Evolutionary conservation across 2,113 vertebrate genomes (phyloP), one percentile per base, ranked within the genome.

Genomic region (Cheirogaleus medius): DNA sequence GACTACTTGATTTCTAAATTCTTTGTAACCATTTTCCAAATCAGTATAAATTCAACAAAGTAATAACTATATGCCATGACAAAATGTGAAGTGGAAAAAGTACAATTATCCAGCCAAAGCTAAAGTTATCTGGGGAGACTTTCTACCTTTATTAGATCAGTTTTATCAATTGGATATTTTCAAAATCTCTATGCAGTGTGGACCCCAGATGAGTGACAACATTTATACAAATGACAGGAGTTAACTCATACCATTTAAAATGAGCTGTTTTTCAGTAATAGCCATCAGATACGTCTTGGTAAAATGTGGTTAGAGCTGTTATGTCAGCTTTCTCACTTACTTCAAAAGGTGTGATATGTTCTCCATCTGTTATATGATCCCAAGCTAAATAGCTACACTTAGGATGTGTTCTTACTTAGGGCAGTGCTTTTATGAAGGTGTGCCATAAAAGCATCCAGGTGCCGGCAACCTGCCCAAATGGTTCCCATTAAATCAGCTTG

Each of bases 281-380:
- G 92, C 96, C 96, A 83, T 92, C 95, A 96, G 97, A 94, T 97
- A 97, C 97, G 97, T 98, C 98, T 96, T 95, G 93, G 91, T 94
- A 98, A 98, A 98, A 98, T 97, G n/a, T 42, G 97, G 90, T 94
- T 97, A 98, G 98, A 98, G 98, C 94, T 97, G 96, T 98, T 97
- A 97, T 1, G 1, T 97, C 97, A 98, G 97, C 96, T 95, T 98
- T 98, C 98, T 97, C 95, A 95, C 98, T 98, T 97, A 96, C 95
- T 97, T 98, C 69, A 94, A 97, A 97, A 93, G 95, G 97, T 98
- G 89, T 96, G 93, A 92, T 96, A 85, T 97, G 98, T 97, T 98
- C 97, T 69, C 98, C 98, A 98, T 98, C 98, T 99, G 98, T 98
- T 98, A 80, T 10, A 73, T 95, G 98, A 98, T 97, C 97, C 91